Conservation (phyloP, 1,140 invertebrate genomes). For the Frieseomelitta varia region DNA sequence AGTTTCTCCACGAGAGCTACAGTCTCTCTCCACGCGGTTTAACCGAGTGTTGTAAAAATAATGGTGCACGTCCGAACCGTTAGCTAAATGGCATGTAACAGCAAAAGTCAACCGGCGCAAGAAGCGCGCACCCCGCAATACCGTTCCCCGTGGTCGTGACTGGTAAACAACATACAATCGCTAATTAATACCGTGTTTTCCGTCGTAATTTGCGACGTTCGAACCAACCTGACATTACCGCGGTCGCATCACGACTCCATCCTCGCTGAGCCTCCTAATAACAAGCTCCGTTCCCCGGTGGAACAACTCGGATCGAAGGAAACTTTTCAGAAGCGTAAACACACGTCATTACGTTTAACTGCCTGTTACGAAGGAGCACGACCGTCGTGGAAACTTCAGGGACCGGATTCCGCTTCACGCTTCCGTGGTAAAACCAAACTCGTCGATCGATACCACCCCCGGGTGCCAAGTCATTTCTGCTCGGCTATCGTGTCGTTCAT, state of each 20-base stretch:
- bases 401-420: neutral
- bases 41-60: conserved; percentile 78
- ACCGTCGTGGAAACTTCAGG: neutral
- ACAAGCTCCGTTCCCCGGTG: neutral
- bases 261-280: conserved; percentile 49
- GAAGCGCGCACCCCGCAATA: conserved; percentile 58
- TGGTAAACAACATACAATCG: conserved; percentile 62
- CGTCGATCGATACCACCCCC: neutral
- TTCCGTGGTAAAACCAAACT: neutral
- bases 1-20: neutral
- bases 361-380: conserved; percentile 1
- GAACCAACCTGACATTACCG: conserved; percentile 51
- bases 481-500: neutral
- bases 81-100: conserved; percentile 78
- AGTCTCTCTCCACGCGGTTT: conserved; percentile 63
- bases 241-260: conserved; percentile 62
- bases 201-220: conserved; percentile 57
- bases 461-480: neutral
- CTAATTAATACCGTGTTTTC: conserved; percentile 63
- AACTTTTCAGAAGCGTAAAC: conserved; percentile 43
- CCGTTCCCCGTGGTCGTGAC: conserved; percentile 50
- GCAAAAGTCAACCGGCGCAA: conserved; percentile 64
- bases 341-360: conserved; percentile 39
- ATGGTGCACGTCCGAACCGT: conserved; percentile 71
- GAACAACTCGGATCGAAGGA: conserved; percentile 27